Evolutionary conservation across 2,888 invertebrate genomes (phyloP), one percentile per base, ranked within the genome.

Genomic region (Noctua janthe): DNA sequence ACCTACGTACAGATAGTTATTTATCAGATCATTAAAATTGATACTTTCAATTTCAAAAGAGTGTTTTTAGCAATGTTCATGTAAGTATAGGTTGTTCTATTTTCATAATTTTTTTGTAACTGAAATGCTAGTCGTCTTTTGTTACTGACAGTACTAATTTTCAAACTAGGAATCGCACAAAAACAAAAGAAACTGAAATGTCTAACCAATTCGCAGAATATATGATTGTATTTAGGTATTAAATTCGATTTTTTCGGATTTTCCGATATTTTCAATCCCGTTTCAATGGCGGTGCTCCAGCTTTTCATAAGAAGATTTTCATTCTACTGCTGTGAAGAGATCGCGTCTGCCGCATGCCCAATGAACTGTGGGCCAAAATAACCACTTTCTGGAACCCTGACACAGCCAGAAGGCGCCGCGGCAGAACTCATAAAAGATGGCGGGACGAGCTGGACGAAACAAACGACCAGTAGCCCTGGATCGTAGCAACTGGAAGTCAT

Each of bases 141-240:
- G 23, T 56, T 56, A 17, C 23, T 47, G 56, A 43, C 7, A 76
- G 4, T 74, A 23, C 43, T 75, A 43, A 75, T 17, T 75, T 75
- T 56, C 54, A 17, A 75, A 23, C 7, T 10, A 75, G 43, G 17
- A 75, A 29, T 5, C 15, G 15, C 0, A 39, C 51, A 17, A 17
- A 51, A 76, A 56, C 13, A 47, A n/a, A 59, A 51, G 13, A 47
- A 47, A 49, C 49, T 73, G 5, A 29, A 13, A 59, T 59, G n/a
- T n/a, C n/a, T 59, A 13, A 13, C n/a, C 5, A n/a, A 59, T 59
- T 1, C 5, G 6, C 59, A 13, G n/a, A 39, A 56, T 10, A 2
- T 20, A 15, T 7, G 20, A 1, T 7, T 20, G 47, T 20, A 23
- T 5, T n/a, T 11, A n/a, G 59, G 35, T 35, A 35, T 35, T 35